Percentiles rank a stretch among this genome's conserved stretches.
Conservation (phyloP, 2,113 vertebrate species). For the Probosciger aterrimus region DNA sequence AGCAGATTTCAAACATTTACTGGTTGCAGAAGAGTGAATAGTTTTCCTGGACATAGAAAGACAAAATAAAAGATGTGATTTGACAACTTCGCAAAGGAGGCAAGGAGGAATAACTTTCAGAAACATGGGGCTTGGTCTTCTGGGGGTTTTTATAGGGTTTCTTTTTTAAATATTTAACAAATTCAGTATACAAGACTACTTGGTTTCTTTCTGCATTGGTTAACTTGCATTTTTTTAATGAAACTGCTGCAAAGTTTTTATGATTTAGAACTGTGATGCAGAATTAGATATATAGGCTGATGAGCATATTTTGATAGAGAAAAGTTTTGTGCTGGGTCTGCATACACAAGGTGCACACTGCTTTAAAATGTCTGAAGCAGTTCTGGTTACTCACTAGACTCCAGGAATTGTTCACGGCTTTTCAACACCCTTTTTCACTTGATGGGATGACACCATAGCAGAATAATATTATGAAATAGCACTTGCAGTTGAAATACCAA, state of each 20-base stretch:
- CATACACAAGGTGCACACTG: background rate
- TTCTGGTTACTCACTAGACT: background rate
- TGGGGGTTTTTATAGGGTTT: background rate
- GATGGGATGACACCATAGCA: background rate
- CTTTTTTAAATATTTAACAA: background rate
- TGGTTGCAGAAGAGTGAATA: background rate
- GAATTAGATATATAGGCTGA: background rate
- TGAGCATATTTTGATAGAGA: background rate
- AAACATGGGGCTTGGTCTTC: background rate
- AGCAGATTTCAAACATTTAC: slow-evolving; percentile 19
- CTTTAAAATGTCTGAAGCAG: background rate
- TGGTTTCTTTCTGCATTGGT: background rate
- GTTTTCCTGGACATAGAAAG: background rate
- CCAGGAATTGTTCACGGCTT: background rate
- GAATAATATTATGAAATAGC: background rate
- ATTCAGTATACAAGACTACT: background rate
- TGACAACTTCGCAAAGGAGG: background rate
- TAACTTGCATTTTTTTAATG: background rate
- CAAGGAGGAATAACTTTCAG: background rate
- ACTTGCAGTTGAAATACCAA: background rate
- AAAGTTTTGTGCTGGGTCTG: background rate
- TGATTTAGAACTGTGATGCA: background rate
- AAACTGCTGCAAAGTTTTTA: background rate
- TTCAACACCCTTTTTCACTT: background rate
- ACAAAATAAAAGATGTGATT: background rate